Evolutionary conservation across 2,113 vertebrate genomes (phyloP), one percentile per base, ranked within the genome.

Genomic region (Hyla sarda): DNA sequence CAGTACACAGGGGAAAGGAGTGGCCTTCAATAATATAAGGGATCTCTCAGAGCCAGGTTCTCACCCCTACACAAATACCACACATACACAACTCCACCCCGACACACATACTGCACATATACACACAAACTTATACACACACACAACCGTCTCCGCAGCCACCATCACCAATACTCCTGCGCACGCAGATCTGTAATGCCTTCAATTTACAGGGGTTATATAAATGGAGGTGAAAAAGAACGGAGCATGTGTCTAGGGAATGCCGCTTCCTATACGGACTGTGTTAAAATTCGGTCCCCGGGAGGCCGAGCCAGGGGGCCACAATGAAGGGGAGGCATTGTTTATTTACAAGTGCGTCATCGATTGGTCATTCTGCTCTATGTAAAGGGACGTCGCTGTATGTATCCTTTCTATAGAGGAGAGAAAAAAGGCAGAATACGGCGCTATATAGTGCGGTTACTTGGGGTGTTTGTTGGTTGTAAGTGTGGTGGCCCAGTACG

Each of bases 1-100:
- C 77, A 87, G 85, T 54, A 87, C 85, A 87, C 85, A 87, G 85
- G 85, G 85, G 85, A 87, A 87, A 87, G 85, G 85, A 87, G 85
- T 87, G 85, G 85, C 69, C 58, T 80, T 72, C 21, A 86, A 80
- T 69, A 79, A 86, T 83, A 74, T 58, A 74, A 83, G 71, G 76
- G 76, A 58, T 41, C 67, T 54, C 32, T 67, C 58, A 69, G 74
- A 78, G 83, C 58, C 74, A 54, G 74, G 32, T 52, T 72, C 78
- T 60, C 52, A 82, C 77, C 85, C 67, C 85, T 86, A 81, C 37
- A 50, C 78, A 87, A 79, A 86, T 86, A 81, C 65, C 85, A 86
- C 78, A 81, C 82, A 62, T 84, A 60, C 54, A 76, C 65, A 72
- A 45, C 85, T 86, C 62, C 84, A 79, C 76, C 75, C 76, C 41